Conservation (phyloP, 2,797 vertebrate species). For the Linurgus olivaceus region DNA sequence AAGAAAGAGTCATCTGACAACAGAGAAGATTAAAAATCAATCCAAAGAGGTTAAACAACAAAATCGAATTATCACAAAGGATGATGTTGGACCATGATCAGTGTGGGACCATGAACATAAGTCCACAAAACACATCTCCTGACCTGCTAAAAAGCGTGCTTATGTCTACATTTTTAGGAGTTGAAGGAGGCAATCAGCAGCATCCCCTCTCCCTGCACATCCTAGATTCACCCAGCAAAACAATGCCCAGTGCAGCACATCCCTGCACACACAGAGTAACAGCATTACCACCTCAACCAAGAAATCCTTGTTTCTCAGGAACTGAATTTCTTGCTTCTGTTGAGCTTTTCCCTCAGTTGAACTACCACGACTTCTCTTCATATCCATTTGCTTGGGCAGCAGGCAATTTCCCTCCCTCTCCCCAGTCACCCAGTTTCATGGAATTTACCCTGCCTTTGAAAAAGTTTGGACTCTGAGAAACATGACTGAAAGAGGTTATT, state of each 20-base stretch:
- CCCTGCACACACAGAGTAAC: not conserved
- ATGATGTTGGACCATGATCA: accelerated
- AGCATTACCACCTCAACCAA: accelerated
- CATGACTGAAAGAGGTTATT: not conserved
- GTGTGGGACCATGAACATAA: not conserved
- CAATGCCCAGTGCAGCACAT: accelerated
- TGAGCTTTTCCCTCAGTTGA: not conserved
- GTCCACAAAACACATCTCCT: not conserved
- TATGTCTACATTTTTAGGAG: not conserved
- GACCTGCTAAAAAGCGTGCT: not conserved
- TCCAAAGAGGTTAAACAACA: not conserved
- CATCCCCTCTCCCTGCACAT: not conserved
- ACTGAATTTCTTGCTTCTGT: not conserved
- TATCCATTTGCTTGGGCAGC: not conserved
- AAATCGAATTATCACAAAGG: not conserved
- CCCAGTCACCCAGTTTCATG: not conserved
- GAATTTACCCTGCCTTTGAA: not conserved
- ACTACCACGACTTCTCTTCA: not conserved
- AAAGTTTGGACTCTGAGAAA: not conserved
- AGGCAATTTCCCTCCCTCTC: not conserved
- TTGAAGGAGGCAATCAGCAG: not conserved
- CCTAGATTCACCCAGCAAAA: not conserved
- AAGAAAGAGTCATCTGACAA: not conserved
- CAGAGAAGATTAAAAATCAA: not conserved
- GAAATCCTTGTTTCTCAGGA: not conserved